These are phyloP conservation scores for Typhlomys cinereus DNA, from an alignment of 2,113 vertebrate species.

Conservation along the genomic window DNA sequence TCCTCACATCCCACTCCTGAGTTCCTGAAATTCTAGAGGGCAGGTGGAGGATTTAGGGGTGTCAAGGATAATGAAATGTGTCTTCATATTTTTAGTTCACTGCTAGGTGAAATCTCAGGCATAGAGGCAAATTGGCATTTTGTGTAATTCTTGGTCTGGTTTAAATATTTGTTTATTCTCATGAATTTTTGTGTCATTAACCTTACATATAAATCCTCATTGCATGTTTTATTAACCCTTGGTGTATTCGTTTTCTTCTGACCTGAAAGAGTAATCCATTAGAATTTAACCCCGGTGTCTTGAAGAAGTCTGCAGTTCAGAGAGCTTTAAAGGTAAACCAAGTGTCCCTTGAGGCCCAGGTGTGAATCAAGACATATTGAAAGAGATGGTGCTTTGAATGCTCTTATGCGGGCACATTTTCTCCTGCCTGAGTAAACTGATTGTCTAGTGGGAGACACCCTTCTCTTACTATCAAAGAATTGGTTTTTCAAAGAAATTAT, in stretches of 20 bases:
- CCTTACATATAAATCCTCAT: constrained; percentile 84
- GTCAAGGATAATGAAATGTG: not conserved
- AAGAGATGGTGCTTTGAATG: constrained; percentile 63
- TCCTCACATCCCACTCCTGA: not conserved
- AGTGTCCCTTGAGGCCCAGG: constrained; percentile 82
- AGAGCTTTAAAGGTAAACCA: constrained; percentile 96
- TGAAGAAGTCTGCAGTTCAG: constrained; percentile 94
- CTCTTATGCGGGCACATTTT: not conserved
- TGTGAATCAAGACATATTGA: constrained; percentile 70
- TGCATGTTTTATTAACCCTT: constrained; percentile 90
- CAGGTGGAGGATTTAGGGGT: not conserved
- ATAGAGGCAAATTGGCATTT: constrained; percentile 37
- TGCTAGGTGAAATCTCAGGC: constrained; percentile 30
- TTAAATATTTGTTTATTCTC: constrained; percentile 55
- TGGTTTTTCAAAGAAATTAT: not conserved
- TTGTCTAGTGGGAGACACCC: not conserved
- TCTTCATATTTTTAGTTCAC: not conserved
- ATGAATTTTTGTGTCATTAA: constrained; percentile 80
- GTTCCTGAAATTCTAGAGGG: not conserved
- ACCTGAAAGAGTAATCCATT: constrained; percentile 96
- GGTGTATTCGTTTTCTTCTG: constrained; percentile 91
- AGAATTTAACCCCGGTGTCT: constrained; percentile 94
- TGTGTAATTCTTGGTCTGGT: constrained; percentile 52
- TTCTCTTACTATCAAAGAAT: not conserved
- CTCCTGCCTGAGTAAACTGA: not conserved